These are phyloP conservation scores for Cryptotermes secundus DNA, from an alignment of 1,140 invertebrate species.

Conservation along the genomic window DNA sequence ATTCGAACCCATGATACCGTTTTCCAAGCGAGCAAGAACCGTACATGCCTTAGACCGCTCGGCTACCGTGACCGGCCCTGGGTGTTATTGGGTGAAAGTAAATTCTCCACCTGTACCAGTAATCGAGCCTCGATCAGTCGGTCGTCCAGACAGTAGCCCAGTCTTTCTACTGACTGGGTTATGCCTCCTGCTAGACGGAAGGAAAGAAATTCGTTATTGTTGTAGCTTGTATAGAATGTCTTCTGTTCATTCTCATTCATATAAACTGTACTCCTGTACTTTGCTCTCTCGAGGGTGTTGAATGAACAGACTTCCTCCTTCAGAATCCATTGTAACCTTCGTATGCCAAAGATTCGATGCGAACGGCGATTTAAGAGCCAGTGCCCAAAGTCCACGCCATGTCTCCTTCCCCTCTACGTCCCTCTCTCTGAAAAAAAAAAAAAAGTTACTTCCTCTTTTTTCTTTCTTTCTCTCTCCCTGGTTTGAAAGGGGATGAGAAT, in stretches of 20 bases:
- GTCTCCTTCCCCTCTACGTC: neutral
- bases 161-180: no score
- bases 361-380: neutral
- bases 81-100: no score
- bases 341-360: neutral
- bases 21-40: no score
- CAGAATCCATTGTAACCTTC: neutral
- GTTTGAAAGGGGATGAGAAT: neutral
- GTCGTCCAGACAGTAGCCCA: no score
- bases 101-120: no score
- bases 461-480: no score
- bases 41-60: no score
- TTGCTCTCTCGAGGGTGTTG: neutral
- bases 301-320: neutral
- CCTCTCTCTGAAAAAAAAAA: neutral
- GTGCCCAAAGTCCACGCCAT: neutral
- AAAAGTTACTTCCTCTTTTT: slow-evolving; percentile 13
- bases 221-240: neutral
- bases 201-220: no score
- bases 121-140: no score
- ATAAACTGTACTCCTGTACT: neutral
- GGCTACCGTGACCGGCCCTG: no score
- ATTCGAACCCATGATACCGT: no score
- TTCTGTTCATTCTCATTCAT: neutral
- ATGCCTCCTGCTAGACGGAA: no score